phyloP scores from a whole-genome alignment of 2,113 vertebrate genomes.

The Ranitomeya variabilis region DNA sequence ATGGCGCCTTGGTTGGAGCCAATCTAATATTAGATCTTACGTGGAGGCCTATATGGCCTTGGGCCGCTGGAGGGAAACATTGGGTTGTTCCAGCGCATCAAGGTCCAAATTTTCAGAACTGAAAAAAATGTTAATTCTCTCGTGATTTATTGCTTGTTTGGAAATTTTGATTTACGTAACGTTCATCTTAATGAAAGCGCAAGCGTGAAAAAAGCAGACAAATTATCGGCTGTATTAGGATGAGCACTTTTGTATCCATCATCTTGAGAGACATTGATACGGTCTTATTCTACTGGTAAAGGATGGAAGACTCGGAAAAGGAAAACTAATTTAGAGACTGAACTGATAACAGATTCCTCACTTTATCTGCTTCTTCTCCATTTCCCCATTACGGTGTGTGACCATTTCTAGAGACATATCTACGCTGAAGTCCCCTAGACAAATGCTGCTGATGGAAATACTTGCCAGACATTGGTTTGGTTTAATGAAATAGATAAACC shows the following conservation, averaged over 20 bases:
- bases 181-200: slow-evolving; percentile 10
- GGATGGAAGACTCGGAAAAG: slow-evolving; percentile 25
- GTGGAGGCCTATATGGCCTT: background rate
- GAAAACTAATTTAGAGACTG: slow-evolving; percentile 44
- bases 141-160: background rate
- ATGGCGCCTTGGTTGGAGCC: background rate
- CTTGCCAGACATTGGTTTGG: slow-evolving; percentile 37
- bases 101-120: background rate
- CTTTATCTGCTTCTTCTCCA: slow-evolving; percentile 33
- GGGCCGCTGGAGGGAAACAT: background rate
- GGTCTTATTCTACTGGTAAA: slow-evolving; percentile 15
- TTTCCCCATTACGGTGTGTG: slow-evolving; percentile 34
- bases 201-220: background rate
- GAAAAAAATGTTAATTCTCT: background rate
- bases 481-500: slow-evolving; percentile 55
- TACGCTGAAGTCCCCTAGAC: slow-evolving; percentile 22
- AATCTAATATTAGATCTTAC: slow-evolving; percentile 6
- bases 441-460: slow-evolving; percentile 40
- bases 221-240: slow-evolving; percentile 22
- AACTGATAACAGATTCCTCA: slow-evolving; percentile 22
- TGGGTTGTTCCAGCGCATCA: background rate
- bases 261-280: slow-evolving; percentile 33
- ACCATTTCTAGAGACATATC: slow-evolving; percentile 45
- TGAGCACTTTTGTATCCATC: slow-evolving; percentile 26
- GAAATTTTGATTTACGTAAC: background rate